Evolutionary conservation across 2,797 vertebrate genomes (phyloP).

Genomic region (Vipera ursinii): DNA sequence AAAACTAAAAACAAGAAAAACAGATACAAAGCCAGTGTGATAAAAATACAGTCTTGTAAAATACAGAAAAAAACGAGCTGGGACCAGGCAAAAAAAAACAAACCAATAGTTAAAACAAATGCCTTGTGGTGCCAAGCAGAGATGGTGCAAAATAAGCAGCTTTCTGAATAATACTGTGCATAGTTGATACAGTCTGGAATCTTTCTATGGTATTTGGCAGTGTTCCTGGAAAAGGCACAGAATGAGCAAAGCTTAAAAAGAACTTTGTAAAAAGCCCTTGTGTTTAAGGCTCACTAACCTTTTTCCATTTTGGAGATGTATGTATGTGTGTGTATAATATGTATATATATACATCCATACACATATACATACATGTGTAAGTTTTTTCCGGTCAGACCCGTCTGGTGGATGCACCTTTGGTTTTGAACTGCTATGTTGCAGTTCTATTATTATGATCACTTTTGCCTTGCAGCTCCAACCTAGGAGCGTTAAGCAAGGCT

Average conservation of each 20-base stretch:
- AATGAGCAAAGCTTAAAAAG: background rate
- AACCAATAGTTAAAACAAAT: background rate
- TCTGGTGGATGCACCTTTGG: too few relatives aligned
- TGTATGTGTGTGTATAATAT: background rate
- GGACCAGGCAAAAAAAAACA: background rate
- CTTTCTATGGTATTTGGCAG: constrained; percentile 12
- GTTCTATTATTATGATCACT: too few relatives aligned
- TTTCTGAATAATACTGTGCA: constrained; percentile 24
- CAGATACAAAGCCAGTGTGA: background rate
- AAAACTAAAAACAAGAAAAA: background rate
- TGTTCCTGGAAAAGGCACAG: constrained; percentile 24
- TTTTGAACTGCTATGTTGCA: too few relatives aligned
- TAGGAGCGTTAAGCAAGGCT: too few relatives aligned
- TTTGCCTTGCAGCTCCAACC: too few relatives aligned
- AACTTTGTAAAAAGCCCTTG: background rate
- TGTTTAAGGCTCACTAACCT: background rate
- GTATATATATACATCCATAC: background rate
- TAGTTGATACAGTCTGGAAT: constrained; percentile 10
- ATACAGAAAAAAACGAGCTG: background rate
- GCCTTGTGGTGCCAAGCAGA: background rate
- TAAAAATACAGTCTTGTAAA: background rate
- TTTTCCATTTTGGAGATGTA: background rate
- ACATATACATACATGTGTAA: too few relatives aligned
- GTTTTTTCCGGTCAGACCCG: too few relatives aligned
- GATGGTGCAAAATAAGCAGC: constrained; percentile 15